These are phyloP conservation scores for Phoronis australis DNA, from an alignment of 2,888 invertebrate species.

Conservation along the genomic window DNA sequence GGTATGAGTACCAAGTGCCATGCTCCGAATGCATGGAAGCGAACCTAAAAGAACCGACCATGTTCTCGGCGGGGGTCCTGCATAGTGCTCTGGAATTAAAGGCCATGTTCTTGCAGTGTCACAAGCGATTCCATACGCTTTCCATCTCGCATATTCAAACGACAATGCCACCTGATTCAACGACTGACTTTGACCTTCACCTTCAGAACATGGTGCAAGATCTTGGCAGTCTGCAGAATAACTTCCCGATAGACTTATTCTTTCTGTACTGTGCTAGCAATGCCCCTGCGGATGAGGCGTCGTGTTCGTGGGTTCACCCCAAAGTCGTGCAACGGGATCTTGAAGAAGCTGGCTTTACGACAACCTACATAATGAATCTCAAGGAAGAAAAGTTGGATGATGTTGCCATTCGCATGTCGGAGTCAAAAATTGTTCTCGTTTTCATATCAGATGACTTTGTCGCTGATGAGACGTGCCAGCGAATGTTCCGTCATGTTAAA, in stretches of 20 bases:
- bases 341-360: not conserved
- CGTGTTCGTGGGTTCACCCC: too few relatives aligned
- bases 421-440: slow-evolving; percentile 35
- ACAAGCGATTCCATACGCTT: slow-evolving; percentile 47
- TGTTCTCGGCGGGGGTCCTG: slow-evolving; percentile 42
- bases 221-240: slow-evolving; percentile 29
- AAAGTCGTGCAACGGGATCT: too few relatives aligned
- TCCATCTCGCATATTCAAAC: slow-evolving; percentile 46
- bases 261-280: not conserved
- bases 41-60: slow-evolving; percentile 38
- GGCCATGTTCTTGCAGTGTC: slow-evolving; percentile 50
- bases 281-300: not conserved
- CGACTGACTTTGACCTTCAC: slow-evolving; percentile 44
- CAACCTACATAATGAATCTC: slow-evolving; percentile 5
- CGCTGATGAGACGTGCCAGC: slow-evolving; percentile 24
- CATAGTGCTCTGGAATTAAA: slow-evolving; percentile 42
- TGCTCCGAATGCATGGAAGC: slow-evolving; percentile 43
- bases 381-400: slow-evolving; percentile 14
- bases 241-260: not conserved
- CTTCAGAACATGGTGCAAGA: slow-evolving; percentile 36
- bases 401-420: slow-evolving; percentile 32
- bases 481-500: slow-evolving; percentile 31
- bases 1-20: slow-evolving; percentile 46
- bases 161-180: slow-evolving; percentile 42
- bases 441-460: slow-evolving; percentile 44